Evolutionary conservation across 2,888 invertebrate genomes (phyloP).

Genomic region (Zhuqinia jingwanae): DNA sequence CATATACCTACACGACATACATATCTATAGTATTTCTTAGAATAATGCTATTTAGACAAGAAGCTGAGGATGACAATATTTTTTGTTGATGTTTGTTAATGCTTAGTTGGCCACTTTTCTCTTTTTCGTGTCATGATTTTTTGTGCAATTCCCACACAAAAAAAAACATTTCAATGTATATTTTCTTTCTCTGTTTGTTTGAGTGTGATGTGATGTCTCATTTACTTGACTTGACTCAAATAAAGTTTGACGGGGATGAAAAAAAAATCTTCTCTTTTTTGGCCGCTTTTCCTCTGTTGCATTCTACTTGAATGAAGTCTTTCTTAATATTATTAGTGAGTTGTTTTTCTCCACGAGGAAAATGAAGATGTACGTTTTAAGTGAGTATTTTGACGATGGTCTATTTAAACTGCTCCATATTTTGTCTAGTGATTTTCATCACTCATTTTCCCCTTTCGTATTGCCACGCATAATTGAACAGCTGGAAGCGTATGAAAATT

Average conservation of each 20-base stretch:
- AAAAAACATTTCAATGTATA: conserved; percentile 13
- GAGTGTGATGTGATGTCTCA: neutral
- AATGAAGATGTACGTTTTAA: too few relatives aligned
- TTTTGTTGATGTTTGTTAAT: conserved; percentile 16
- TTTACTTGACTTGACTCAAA: conserved; percentile 29
- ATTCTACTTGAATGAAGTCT: neutral
- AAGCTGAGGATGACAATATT: neutral
- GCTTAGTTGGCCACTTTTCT: conserved; percentile 51
- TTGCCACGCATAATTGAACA: neutral
- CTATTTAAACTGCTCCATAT: neutral
- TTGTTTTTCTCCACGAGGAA: too few relatives aligned
- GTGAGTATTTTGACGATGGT: conserved; percentile 11
- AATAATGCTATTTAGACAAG: conserved; percentile 12
- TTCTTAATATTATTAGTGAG: conserved; percentile 2
- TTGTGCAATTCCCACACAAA: conserved; percentile 18
- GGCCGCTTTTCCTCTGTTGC: neutral
- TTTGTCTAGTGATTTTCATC: too few relatives aligned
- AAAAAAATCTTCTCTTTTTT: neutral
- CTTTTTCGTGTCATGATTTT: neutral
- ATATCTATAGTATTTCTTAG: too few relatives aligned
- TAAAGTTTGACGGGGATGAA: conserved; percentile 28
- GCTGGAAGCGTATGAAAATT: conserved; percentile 7
- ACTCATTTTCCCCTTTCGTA: conserved; percentile 10
- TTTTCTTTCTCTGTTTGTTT: neutral
- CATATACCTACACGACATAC: neutral